Percentiles rank a stretch among this genome's conserved stretches.
Evolutionary conservation across 2,888 invertebrate species (phyloP).

Genomic region (Lathronympha strigana): DNA sequence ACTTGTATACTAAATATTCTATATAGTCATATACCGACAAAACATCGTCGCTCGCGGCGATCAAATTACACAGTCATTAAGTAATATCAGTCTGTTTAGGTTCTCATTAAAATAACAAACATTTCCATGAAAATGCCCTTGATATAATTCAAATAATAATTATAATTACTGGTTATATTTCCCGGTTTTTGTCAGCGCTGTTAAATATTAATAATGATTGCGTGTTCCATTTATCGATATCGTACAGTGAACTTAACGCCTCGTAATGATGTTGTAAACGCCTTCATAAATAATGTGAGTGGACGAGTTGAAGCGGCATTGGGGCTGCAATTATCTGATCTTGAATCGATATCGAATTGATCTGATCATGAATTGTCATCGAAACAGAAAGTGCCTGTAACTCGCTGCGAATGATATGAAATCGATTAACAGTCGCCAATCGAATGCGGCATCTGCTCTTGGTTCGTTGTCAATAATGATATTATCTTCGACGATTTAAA

Average conservation of each 20-base stretch:
- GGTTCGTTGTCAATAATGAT: not conserved
- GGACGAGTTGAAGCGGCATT: no score
- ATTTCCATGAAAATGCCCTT: not conserved
- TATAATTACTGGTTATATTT: not conserved
- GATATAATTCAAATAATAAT: not conserved
- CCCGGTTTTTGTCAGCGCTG: not conserved
- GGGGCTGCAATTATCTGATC: no score
- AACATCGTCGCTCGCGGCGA: no score
- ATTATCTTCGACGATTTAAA: no score
- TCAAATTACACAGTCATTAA: not conserved
- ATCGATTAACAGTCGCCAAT: no score
- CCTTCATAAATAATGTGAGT: slow-evolving; percentile 5
- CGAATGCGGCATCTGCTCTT: no score
- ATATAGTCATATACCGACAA: no score
- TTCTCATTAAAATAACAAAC: not conserved
- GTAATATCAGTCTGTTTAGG: not conserved
- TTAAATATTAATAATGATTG: not conserved
- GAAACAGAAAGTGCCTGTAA: no score
- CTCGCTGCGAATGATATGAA: no score
- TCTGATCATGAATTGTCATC: no score
- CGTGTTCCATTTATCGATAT: slow-evolving; percentile 1
- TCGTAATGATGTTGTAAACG: slow-evolving; percentile 18
- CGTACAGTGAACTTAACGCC: not conserved
- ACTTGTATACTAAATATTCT: no score
- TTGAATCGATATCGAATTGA: no score